Evolutionary conservation across 1,140 invertebrate species (phyloP), one percentile per base, ranked within the genome.

Genomic region (Colletes latitarsis): DNA sequence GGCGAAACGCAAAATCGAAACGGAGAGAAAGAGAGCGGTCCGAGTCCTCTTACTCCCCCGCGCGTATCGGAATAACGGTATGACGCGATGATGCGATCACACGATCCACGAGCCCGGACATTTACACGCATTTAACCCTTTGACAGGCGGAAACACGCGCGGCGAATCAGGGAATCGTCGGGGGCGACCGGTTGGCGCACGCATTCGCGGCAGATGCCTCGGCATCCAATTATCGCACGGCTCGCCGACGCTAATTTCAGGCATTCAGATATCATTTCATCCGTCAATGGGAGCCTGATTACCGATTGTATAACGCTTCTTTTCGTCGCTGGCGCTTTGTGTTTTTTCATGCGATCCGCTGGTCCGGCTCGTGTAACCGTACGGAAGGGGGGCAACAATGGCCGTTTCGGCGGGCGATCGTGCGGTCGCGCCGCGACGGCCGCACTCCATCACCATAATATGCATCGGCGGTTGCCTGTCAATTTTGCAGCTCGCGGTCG

Each of bases 91-190:
- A 87, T 87, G 70, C 85, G 84, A 87, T 87, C 85, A 77, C 81
- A 81, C 85, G 84, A 87, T 73, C 77, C 84, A 87, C 84, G 84
- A 87, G 77, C 71, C 82, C 82, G 86, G 86, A 87, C 82, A 89
- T 89, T 90, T 90, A 89, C 85, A 89, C 81, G 81, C 88, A 88
- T 90, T 90, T 90, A 89, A 90, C 88, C 88, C 88, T 89, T 88
- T 90, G 88, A 89, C 82, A 82, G 85, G 82, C 77, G 82, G 74
- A 82, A 88, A 86, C 85, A 81, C 82, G 84, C 74, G 73, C 77
- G 75, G 78, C 86, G 84, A 84, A 81, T 84, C 85, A 82, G 75
- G 82, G 82, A 77, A 57, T 84, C 77, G 76, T 21, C 49, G 21
- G 62, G 69, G n/a, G 46, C 67, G 81, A 66, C 15, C 72, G 72